Base-by-base conservation (phyloP, 2,888 invertebrate species). In the Campaea margaritaria region DNA sequence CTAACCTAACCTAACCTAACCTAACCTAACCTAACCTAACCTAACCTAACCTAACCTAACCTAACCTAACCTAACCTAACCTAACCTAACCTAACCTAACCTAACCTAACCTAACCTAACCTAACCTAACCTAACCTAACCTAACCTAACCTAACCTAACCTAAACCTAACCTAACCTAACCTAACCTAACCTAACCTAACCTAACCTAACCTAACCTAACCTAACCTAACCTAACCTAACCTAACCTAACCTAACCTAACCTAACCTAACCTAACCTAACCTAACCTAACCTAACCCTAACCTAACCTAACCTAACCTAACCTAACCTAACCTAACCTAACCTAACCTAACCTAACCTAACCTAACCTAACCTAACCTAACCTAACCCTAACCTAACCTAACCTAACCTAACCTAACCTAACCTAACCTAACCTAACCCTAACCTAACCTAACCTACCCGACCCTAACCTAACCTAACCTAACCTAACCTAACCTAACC, bases 21-120 rank as follows among this genome's bases (percentile, higher is more conserved):
- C 64, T 60, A 61, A 64, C 62, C 63, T 63, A 63, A 66, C 62
- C 63, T 67, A 62, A 67, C 67, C 61, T 66, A 66, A 58, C 62
- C 61, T 49, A 54, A 59, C 59, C 59, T 49, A 59, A 53, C 53
- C 59, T 55, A 55, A 47, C 53, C 55, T 60, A 60, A 63, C 62
- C 58, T 61, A 61, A 64, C 64, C 64, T 64, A 60, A 57, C 59
- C 58, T 60, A 61, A 63, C 60, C 62, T 59, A 59, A 64, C 55
- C 58, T 56, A 58, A 62, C 62, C 62, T 58, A 56, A 54, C 56
- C 61, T 56, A 61, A 59, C 59, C 62, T 59, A 59, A 59, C 59
- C 59, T 59, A 59, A 59, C 59, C 59, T 59, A 54, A 60, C 57
- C 58, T 54, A 62, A 54, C 58, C 57, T 58, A 58, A 62, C 62